Evolutionary conservation across 2,888 invertebrate species (phyloP).

Genomic region (Entomobrya multifasciata): DNA sequence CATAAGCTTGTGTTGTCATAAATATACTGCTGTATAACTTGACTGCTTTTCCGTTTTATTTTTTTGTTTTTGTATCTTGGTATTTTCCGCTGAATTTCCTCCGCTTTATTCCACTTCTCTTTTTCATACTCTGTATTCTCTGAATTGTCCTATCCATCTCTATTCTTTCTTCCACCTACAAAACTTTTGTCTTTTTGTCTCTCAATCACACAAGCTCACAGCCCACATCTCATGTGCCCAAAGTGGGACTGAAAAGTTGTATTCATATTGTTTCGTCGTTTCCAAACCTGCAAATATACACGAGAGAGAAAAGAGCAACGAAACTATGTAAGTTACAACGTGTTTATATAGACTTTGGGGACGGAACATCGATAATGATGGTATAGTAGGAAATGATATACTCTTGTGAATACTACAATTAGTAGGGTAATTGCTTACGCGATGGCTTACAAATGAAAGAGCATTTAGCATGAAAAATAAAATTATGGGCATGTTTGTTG

Average conservation of each 20-base stretch:
- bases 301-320: too few relatives aligned
- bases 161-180: not conserved
- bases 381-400: too few relatives aligned
- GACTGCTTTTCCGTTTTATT: too few relatives aligned
- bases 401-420: too few relatives aligned
- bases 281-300: not conserved
- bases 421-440: not conserved
- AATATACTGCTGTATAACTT: too few relatives aligned
- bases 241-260: not conserved
- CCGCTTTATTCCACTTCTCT: too few relatives aligned
- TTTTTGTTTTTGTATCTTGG: not conserved
- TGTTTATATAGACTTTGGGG: not conserved
- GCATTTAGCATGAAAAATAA: not conserved
- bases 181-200: too few relatives aligned
- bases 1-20: too few relatives aligned
- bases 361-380: too few relatives aligned
- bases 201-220: too few relatives aligned
- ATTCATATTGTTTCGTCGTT: not conserved
- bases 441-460: not conserved
- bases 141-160: not conserved
- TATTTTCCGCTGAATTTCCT: constrained; percentile 16
- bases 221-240: not conserved
- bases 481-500: not conserved
- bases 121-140: not conserved
- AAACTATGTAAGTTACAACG: too few relatives aligned